phyloP scores from a whole-genome alignment of 2,888 invertebrate genomes.

The Altica lythri region DNA sequence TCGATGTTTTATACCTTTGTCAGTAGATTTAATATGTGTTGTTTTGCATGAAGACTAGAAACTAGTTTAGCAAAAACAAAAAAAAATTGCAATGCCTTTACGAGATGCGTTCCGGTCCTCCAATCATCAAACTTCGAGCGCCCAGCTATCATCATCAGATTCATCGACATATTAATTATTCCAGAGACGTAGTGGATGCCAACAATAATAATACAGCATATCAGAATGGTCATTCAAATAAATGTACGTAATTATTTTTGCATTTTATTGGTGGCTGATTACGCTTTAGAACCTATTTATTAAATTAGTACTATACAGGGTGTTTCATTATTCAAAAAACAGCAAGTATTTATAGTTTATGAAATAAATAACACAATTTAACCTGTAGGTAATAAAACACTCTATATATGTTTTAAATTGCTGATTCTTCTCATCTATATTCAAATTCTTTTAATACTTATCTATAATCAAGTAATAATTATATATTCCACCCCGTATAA shows the following conservation, averaged over 20 bases:
- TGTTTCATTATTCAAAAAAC: no score
- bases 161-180: slow-evolving; percentile 29
- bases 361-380: no score
- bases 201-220: slow-evolving; percentile 53
- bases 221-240: slow-evolving; percentile 49
- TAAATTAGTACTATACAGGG: no score
- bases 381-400: no score
- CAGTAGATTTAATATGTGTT: slow-evolving; percentile 30
- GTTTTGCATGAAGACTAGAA: slow-evolving; percentile 41
- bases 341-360: no score
- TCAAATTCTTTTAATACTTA: no score
- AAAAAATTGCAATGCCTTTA: slow-evolving; percentile 44
- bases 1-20: slow-evolving; percentile 34
- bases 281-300: no score
- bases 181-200: slow-evolving; percentile 41
- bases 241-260: slow-evolving; percentile 50
- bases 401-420: no score
- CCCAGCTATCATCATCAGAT: slow-evolving; percentile 38
- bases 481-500: no score
- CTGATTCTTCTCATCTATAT: no score
- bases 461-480: no score
- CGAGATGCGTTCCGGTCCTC: slow-evolving; percentile 56
- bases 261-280: neutral
- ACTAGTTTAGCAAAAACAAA: slow-evolving; percentile 37
- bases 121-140: slow-evolving; percentile 44